A percentile compares a stretch with the other conserved stretches of the same genome.
phyloP scores from a whole-genome alignment of 2,113 vertebrate species.

The Merops nubicus region DNA sequence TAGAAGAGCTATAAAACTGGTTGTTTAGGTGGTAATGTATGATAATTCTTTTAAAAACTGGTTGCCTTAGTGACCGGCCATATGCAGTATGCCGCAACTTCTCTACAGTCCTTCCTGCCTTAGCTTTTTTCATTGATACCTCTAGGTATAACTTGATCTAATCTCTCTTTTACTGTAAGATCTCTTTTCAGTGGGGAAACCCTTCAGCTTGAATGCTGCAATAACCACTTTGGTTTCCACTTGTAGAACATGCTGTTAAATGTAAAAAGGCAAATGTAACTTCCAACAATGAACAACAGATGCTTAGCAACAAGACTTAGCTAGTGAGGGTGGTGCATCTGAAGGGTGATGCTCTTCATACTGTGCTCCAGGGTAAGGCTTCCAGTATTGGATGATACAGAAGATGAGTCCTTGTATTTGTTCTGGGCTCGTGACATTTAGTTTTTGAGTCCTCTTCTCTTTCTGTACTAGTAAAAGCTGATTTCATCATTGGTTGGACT shows the following conservation, averaged over 20 bases:
- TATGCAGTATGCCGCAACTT: not conserved
- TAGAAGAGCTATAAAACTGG: not conserved
- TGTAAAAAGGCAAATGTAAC: not conserved
- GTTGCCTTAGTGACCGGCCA: not conserved
- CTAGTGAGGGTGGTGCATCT: not conserved
- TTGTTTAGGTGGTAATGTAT: not conserved
- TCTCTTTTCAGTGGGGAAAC: not conserved
- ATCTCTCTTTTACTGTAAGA: not conserved
- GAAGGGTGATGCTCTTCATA: not conserved
- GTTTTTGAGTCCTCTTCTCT: not conserved
- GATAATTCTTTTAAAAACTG: not conserved
- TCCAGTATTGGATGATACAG: not conserved
- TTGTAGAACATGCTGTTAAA: not conserved
- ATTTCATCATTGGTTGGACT: not conserved
- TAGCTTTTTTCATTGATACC: not conserved
- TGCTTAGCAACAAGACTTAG: not conserved
- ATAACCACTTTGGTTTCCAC: not conserved
- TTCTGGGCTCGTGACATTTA: not conserved
- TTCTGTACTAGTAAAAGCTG: not conserved
- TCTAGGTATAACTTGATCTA: not conserved
- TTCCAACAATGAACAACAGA: not conserved
- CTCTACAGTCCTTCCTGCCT: not conserved
- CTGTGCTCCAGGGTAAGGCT: not conserved
- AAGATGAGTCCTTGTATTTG: not conserved
- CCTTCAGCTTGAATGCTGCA: not conserved